Percentiles rank a stretch among this genome's conserved stretches.
Conservation (phyloP, 2,113 vertebrate genomes). For the Psephotus haematonotus region DNA sequence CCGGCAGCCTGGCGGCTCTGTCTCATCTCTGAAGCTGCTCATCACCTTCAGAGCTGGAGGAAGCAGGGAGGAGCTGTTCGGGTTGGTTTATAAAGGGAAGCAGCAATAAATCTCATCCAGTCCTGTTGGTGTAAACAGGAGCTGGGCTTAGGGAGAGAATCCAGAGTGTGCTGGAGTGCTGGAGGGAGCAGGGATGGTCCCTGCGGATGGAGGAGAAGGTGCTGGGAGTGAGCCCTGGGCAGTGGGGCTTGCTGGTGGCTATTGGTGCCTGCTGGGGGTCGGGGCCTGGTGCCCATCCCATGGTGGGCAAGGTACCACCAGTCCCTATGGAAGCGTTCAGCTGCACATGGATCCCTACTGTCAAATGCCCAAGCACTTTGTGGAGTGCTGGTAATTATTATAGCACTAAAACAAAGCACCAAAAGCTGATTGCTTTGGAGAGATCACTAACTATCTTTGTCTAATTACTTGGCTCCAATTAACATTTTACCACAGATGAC, state of each 20-base stretch:
- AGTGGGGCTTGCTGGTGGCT: neutral
- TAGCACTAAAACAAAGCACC: conserved; percentile 50
- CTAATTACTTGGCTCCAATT: conserved; percentile 70
- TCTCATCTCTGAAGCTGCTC: neutral
- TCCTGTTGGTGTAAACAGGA: neutral
- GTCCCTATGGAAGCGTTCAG: neutral
- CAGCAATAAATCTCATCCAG: neutral
- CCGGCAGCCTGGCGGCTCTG: neutral
- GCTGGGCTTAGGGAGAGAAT: neutral
- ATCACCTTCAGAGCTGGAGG: neutral
- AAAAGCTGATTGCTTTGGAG: conserved; percentile 51
- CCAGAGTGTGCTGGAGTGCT: neutral
- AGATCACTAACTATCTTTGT: conserved; percentile 62
- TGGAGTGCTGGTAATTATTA: conserved; percentile 26
- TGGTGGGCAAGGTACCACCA: fast-evolving
- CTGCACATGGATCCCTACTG: neutral
- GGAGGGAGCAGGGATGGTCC: neutral
- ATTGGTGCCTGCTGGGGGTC: neutral
- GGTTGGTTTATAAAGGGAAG: no score
- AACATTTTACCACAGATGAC: conserved; percentile 43
- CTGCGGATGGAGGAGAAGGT: neutral
- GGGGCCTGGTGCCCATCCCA: fast-evolving
- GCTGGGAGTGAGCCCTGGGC: neutral
- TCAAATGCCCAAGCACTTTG: neutral
- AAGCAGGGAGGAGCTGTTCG: neutral